Conservation (phyloP, 2,888 invertebrate species). For the Zaprionus lineosus region DNA sequence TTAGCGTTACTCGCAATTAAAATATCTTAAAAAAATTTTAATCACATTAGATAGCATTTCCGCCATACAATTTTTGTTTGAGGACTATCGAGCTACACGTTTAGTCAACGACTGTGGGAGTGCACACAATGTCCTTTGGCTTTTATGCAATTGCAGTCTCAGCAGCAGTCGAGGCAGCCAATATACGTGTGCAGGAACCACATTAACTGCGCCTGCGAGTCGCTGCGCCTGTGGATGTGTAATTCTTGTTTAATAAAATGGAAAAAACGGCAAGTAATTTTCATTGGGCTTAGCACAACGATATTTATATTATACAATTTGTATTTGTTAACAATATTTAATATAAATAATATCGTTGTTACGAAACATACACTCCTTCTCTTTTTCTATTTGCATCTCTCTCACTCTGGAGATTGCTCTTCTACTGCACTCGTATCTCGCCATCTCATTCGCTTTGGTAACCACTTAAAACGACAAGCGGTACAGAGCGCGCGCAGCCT, state of each 20-base stretch:
- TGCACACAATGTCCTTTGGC: constrained; percentile 61
- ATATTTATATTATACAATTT: no score
- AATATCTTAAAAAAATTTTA: background rate
- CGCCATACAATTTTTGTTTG: constrained; percentile 1
- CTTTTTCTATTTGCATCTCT: background rate
- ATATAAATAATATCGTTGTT: no score
- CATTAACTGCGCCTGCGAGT: constrained; percentile 58
- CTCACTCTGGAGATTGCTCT: constrained; percentile 11
- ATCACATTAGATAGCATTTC: constrained; percentile 13
- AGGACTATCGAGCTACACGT: constrained; percentile 58
- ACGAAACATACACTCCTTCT: no score
- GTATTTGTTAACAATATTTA: no score
- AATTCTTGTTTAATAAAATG: constrained; percentile 21
- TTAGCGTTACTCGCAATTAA: no score
- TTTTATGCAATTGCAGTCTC: constrained; percentile 59
- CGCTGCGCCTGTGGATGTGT: constrained; percentile 13
- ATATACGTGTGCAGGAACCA: constrained; percentile 4
- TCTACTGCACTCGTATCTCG: constrained; percentile 11
- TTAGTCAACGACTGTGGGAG: constrained; percentile 69
- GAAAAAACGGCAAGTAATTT: constrained; percentile 26
- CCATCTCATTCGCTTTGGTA: constrained; percentile 44
- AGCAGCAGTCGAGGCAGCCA: constrained; percentile 20
- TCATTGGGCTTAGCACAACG: no score
- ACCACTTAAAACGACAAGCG: constrained; percentile 61
- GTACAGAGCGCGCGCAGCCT: constrained; percentile 70